A percentile compares a stretch with the other conserved stretches of the same genome.
These are phyloP conservation scores for Bovichtus variegatus DNA, from an alignment of 2,797 vertebrate genomes.

Conservation along the genomic window DNA sequence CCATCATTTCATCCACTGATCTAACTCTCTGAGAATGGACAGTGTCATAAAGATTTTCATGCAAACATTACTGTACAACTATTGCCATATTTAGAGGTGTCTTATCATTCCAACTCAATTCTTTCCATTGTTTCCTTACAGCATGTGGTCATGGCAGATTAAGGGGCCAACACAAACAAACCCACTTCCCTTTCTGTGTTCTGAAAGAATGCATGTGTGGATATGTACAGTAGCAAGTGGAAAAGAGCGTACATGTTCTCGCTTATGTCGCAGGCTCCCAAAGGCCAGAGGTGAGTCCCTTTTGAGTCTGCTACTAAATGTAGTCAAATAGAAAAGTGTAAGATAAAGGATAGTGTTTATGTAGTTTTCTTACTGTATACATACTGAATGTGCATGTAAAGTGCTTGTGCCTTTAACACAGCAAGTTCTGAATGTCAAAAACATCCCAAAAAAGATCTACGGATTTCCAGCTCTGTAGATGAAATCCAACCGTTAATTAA, in stretches of 20 bases:
- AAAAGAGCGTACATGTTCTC: conserved; percentile 26
- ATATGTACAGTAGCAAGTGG: conserved; percentile 37
- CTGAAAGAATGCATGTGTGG: conserved; percentile 17
- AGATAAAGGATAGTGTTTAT: not conserved
- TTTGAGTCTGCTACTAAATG: not conserved
- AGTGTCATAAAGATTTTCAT: not conserved
- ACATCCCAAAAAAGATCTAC: not conserved
- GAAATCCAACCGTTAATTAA: conserved; percentile 5
- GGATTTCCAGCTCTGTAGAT: not conserved
- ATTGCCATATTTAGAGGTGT: not conserved
- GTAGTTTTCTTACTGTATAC: too few relatives aligned
- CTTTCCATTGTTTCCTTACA: conserved; percentile 23
- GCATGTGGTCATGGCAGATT: conserved; percentile 44
- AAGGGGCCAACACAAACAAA: conserved; percentile 67
- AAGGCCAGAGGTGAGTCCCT: conserved; percentile 8
- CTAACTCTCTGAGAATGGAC: not conserved
- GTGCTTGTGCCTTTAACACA: not conserved
- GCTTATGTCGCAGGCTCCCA: conserved; percentile 16
- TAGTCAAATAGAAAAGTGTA: not conserved
- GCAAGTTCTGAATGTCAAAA: not conserved
- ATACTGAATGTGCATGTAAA: not conserved
- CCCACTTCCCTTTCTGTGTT: conserved; percentile 51
- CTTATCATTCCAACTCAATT: conserved; percentile 1
- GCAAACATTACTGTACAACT: conserved; percentile 4
- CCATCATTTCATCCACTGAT: not conserved